Evolutionary conservation across 2,888 invertebrate genomes (phyloP), one percentile per base, ranked within the genome.

Genomic region (Micropterix aruncella): DNA sequence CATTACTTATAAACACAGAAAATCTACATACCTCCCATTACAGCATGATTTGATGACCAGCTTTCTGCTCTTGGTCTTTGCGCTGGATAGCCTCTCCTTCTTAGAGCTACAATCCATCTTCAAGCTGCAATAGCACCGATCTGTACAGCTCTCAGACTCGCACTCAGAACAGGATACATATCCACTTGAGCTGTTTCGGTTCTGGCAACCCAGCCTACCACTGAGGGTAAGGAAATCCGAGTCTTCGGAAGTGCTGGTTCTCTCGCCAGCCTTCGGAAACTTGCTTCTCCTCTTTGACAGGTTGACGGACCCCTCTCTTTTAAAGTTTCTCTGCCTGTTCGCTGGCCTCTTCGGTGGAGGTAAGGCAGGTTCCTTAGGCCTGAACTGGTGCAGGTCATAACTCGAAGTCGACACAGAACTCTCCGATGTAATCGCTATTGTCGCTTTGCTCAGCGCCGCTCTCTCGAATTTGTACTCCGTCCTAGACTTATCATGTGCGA

Each of bases 131-230:
- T 91, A 91, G 55, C 91, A 91, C 53, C 88, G 81, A 57, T 90
- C 89, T 0, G 84, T 80, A 56, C 89, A 89, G 12, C 86, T 83
- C 53, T 89, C 89, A 2, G 87, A 88, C 56, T 90, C 89, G 57
- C 91, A 91, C 61, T 91, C 91, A 38, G 89, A 89, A 59, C 89
- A 91, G 2, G 88, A 87, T 1, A 89, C 87, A 57, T 89, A 89
- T 53, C 78, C 78, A 54, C 78, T 78, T 4, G 78, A 78, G 55
- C 78, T 78, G 52, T 78, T 78, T 37, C 79, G 59, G 49, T 78
- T 77, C 49, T 76, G 71, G 47, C 76, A 77, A 42, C 73, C 75
- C 2, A 73, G 60, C 45, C 76, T 65, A 52, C 77, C 76, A 52
- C 75, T 74, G 2, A 77, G 60, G 2, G 74, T 72, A 46, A 70